Percentiles rank a stretch among this genome's conserved stretches.
Evolutionary conservation across 2,888 invertebrate genomes (phyloP).

Genomic region (Fragum whitleyi): DNA sequence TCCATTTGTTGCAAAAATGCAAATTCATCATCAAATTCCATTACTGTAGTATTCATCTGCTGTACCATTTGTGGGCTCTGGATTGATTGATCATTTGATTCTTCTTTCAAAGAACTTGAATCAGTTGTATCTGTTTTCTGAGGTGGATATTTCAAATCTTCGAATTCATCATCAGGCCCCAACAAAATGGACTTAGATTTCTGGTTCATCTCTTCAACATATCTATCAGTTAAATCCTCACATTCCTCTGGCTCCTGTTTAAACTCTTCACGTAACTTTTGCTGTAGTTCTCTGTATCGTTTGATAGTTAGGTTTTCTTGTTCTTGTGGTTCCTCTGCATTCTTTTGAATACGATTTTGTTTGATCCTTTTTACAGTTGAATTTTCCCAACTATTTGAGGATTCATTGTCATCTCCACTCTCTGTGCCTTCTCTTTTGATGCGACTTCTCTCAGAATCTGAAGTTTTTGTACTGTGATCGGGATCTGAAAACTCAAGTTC

Average conservation of each 20-base stretch:
- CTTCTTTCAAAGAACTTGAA: neutral
- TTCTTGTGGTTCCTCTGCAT: no score
- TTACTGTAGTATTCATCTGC: neutral
- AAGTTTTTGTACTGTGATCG: neutral
- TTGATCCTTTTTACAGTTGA: neutral
- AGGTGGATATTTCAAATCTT: conserved; percentile 25
- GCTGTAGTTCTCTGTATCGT: no score
- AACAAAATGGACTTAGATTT: conserved; percentile 37
- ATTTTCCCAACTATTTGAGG: neutral
- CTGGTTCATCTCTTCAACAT: neutral
- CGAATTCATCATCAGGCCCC: conserved; percentile 51
- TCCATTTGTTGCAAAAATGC: conserved; percentile 17
- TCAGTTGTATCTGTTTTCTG: neutral
- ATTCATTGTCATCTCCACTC: neutral
- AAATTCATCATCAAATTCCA: conserved; percentile 53
- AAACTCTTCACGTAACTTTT: no score
- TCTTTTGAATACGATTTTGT: no score
- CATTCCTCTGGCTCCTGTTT: no score
- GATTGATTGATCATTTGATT: neutral
- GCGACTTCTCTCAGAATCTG: conserved; percentile 25
- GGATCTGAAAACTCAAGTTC: conserved; percentile 10
- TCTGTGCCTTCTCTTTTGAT: neutral
- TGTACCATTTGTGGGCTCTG: neutral
- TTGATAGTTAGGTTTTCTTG: no score
- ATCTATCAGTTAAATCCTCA: neutral